Percentiles rank a stretch among this genome's conserved stretches.
Conservation (phyloP, 1,140 invertebrate genomes). For the Pseudomyrmex pallidus region DNA sequence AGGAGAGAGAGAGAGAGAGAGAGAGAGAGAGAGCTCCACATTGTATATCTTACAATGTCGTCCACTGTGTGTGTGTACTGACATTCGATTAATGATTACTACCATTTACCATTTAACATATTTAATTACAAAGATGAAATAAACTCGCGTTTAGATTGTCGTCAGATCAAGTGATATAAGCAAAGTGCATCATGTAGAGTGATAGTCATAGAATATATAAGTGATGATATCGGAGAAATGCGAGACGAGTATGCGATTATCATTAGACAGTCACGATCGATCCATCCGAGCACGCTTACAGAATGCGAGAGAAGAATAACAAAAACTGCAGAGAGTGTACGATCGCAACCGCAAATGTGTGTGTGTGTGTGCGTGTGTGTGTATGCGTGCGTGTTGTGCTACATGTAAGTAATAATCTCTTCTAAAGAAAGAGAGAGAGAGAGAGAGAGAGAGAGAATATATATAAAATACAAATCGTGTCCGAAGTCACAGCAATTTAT, state of each 20-base stretch:
- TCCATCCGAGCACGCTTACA: constrained; percentile 22
- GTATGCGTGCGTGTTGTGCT: background rate
- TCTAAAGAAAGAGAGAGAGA: too few species aligned
- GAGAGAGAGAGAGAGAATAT: too few species aligned
- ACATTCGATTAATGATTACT: constrained; percentile 41
- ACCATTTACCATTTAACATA: constrained; percentile 18
- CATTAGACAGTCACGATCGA: constrained; percentile 39
- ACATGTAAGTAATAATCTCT: background rate
- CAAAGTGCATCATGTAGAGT: constrained; percentile 31
- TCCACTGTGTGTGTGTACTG: background rate
- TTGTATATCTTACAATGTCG: constrained; percentile 22
- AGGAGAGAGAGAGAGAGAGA: constrained; percentile 2
- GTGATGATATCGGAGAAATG: constrained; percentile 6
- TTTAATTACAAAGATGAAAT: constrained; percentile 18
- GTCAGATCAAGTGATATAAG: constrained; percentile 27
- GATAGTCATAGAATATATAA: constrained; percentile 42
- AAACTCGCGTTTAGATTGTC: constrained; percentile 15
- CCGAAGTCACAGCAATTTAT: too few species aligned
- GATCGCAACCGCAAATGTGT: background rate
- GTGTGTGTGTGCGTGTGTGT: too few species aligned
- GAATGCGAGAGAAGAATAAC: background rate
- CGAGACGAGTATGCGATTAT: constrained; percentile 8
- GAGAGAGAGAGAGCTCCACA: constrained; percentile 1
- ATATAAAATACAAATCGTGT: too few species aligned
- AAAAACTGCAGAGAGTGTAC: background rate